Evolutionary conservation across 1,140 invertebrate genomes (phyloP).

Genomic region (Eriosoma lanigerum): DNA sequence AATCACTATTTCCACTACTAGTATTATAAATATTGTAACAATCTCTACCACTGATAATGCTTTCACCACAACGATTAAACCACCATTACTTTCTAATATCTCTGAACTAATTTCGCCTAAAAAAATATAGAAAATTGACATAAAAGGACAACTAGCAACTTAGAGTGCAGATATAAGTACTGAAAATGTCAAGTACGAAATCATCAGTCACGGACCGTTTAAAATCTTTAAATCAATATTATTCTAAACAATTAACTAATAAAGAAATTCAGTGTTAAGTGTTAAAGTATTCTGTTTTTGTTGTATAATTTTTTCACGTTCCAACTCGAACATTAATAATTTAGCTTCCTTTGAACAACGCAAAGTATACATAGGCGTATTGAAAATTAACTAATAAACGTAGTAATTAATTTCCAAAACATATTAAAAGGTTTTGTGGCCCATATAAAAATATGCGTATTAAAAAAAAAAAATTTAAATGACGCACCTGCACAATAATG

Average conservation of each 20-base stretch:
- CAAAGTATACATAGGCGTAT: too few relatives aligned
- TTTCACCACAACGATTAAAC: too few relatives aligned
- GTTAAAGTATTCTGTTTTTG: slow-evolving; percentile 25
- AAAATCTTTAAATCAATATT: slow-evolving; percentile 7
- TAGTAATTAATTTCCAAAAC: too few relatives aligned
- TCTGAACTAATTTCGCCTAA: not conserved
- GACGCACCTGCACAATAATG: not conserved
- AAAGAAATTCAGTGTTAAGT: not conserved
- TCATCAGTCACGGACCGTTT: not conserved
- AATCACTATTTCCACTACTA: too few relatives aligned
- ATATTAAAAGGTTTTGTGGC: not conserved
- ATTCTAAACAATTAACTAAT: slow-evolving; percentile 19
- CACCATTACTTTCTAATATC: too few relatives aligned
- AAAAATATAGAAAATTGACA: not conserved
- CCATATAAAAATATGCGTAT: not conserved
- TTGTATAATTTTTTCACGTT: slow-evolving; percentile 23
- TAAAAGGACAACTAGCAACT: not conserved
- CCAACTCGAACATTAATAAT: not conserved
- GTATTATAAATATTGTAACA: too few relatives aligned
- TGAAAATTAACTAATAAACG: too few relatives aligned
- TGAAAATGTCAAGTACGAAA: not conserved
- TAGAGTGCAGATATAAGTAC: not conserved
- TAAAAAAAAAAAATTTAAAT: not conserved
- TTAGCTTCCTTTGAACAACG: too few relatives aligned
- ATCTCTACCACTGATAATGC: too few relatives aligned